Conservation (phyloP, 2,797 vertebrate species). For the Picus viridis region DNA sequence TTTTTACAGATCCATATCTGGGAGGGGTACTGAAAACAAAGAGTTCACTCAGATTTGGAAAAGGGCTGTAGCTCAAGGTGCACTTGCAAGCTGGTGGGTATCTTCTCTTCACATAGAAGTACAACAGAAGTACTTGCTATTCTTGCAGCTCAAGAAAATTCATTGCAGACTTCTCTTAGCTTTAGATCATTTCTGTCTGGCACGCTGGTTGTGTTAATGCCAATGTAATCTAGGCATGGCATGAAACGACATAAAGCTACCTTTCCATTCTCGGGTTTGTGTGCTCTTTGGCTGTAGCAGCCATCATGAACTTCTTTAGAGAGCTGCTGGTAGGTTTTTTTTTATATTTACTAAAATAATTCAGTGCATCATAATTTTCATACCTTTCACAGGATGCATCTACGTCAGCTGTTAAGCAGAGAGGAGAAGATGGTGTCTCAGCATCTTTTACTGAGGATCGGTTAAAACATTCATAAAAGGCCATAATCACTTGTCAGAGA, state of each 20-base stretch:
- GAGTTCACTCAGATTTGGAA: background rate
- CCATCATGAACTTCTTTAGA: background rate
- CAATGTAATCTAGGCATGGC: background rate
- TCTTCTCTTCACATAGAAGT: background rate
- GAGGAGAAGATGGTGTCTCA: background rate
- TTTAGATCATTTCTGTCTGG: background rate
- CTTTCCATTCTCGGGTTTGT: background rate
- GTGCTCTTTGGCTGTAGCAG: background rate
- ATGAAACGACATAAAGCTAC: background rate
- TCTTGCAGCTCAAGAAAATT: background rate
- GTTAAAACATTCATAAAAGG: background rate
- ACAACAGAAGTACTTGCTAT: background rate
- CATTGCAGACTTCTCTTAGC: background rate
- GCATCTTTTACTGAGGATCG: background rate
- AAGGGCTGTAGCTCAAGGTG: background rate
- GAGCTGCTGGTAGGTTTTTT: background rate
- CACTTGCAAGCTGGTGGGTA: background rate
- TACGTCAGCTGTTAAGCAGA: background rate
- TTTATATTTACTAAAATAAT: background rate
- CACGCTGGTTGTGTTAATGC: background rate
- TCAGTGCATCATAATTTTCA: background rate
- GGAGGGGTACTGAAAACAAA: background rate
- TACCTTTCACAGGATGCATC: background rate
- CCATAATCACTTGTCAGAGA: background rate
- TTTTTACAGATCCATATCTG: background rate